Evolutionary conservation across 2,888 invertebrate species (phyloP).

Genomic region (Harpalus rubripes): DNA sequence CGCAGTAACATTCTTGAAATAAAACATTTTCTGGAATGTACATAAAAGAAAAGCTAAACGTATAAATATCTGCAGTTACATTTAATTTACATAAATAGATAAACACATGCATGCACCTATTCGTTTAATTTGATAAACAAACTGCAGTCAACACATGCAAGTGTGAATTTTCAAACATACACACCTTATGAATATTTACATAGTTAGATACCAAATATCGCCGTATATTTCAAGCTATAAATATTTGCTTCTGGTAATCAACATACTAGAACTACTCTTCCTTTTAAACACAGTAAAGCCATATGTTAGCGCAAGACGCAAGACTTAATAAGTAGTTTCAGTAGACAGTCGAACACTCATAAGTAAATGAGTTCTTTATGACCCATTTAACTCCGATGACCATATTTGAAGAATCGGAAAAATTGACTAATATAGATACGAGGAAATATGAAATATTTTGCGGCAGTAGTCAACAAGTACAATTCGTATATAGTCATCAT

Average conservation of each 20-base stretch:
- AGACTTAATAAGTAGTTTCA: conserved; percentile 14
- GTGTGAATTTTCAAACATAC: conserved; percentile 11
- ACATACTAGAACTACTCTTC: neutral
- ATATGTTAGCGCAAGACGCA: conserved; percentile 21
- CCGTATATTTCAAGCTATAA: conserved; percentile 16
- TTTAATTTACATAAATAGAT: conserved; percentile 7
- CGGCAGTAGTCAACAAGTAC: neutral
- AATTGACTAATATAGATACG: conserved; percentile 41
- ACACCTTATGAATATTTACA: conserved; percentile 25
- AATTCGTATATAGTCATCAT: no score
- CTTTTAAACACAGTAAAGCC: neutral
- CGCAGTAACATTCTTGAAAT: neutral
- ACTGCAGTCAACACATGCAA: neutral
- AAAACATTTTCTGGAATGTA: neutral
- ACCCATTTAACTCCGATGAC: conserved; percentile 16
- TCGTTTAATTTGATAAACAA: conserved; percentile 13
- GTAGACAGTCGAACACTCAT: conserved; percentile 4
- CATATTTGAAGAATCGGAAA: conserved; percentile 21
- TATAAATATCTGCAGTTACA: neutral
- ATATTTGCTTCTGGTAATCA: conserved; percentile 29
- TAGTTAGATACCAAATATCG: conserved; percentile 10
- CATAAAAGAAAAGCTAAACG: neutral
- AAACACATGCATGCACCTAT: neutral
- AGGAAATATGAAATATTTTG: conserved; percentile 35
- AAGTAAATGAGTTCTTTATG: conserved; percentile 37